Percentiles rank a stretch among this genome's conserved stretches.
Evolutionary conservation across 2,113 vertebrate species (phyloP).

Genomic region (Mus pahari): DNA sequence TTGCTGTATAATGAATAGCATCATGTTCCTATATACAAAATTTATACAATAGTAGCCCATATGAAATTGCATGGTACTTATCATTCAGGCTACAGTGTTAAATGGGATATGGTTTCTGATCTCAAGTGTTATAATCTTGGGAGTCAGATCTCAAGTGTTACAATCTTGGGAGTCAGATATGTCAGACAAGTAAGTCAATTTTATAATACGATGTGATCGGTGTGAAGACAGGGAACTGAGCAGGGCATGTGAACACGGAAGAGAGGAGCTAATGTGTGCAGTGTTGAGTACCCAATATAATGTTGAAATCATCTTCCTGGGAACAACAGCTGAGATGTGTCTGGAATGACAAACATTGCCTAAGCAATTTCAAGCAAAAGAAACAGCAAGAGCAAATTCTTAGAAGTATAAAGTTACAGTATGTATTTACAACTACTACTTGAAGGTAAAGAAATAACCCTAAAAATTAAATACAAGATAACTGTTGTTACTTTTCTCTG

Average conservation of each 20-base stretch:
- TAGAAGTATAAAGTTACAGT: not conserved
- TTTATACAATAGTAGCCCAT: not conserved
- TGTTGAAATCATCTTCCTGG: not conserved
- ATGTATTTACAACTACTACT: not conserved
- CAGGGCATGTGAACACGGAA: not conserved
- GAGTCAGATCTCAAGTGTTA: not conserved
- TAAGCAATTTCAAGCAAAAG: slow-evolving; percentile 14
- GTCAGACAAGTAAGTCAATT: not conserved
- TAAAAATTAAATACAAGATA: not conserved
- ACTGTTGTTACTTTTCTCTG: not conserved
- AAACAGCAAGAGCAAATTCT: not conserved
- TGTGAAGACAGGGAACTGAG: not conserved
- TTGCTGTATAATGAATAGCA: not conserved
- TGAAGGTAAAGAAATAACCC: not conserved
- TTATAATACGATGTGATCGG: not conserved
- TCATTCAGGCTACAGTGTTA: not conserved
- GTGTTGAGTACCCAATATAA: not conserved
- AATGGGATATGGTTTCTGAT: not conserved
- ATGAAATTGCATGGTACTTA: not conserved
- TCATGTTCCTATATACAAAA: not conserved
- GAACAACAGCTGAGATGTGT: not conserved
- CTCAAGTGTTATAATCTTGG: not conserved
- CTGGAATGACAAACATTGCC: not conserved
- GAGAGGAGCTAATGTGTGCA: not conserved
- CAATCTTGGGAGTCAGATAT: not conserved